These are phyloP conservation scores for Tromatobia lineatoria DNA, from an alignment of 2,888 invertebrate species.

Conservation along the genomic window DNA sequence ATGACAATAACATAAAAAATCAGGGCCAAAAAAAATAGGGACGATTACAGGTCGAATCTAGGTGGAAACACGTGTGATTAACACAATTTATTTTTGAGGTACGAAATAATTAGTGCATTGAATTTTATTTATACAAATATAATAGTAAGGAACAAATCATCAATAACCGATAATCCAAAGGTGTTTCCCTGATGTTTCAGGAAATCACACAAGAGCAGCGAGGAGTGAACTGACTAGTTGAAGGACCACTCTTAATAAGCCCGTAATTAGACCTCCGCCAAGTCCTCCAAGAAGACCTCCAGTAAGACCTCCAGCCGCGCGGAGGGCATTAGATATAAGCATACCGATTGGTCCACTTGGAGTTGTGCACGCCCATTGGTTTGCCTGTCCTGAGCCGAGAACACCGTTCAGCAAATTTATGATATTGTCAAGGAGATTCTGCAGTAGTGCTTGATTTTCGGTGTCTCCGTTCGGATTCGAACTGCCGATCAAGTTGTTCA, in stretches of 20 bases:
- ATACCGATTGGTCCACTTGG: background rate
- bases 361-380: background rate
- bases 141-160: no score
- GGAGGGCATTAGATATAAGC: background rate
- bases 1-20: no score
- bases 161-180: background rate
- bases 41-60: no score
- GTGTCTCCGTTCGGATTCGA: background rate
- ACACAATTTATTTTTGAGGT: no score
- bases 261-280: background rate
- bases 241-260: background rate
- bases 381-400: constrained; percentile 16
- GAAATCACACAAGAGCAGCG: background rate
- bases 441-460: background rate
- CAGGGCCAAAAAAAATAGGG: no score
- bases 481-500: constrained; percentile 43
- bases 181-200: background rate
- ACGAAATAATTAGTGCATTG: no score
- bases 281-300: no score
- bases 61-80: no score
- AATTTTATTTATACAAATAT: no score
- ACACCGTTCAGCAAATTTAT: background rate
- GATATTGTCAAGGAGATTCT: constrained; percentile 1
- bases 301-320: background rate
- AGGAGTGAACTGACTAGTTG: background rate